Base-by-base conservation (phyloP, 2,888 invertebrate species). In the Horisme vitalbata region DNA sequence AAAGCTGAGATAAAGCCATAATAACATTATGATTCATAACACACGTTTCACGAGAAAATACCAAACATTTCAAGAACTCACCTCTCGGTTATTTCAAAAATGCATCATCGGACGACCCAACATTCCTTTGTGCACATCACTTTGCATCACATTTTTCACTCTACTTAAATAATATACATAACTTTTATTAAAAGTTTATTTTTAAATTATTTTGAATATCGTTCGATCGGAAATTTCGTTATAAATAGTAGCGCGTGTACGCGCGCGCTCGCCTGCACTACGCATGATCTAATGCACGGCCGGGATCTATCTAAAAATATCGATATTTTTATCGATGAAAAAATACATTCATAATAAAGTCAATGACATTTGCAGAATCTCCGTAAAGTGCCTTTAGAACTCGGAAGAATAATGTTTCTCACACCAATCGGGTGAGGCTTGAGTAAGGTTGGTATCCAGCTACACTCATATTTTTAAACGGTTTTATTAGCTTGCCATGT, bases 171-270 rank as follows among this genome's bases (percentile, higher is more conserved):
- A 11, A 26, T 11, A 26, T 33, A 7, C 7, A 11, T 6, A 14
- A 23, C 4, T 21, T 9, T 18, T 24, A 12, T 12, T 20, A 5
- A 24, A 36, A 33, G 43, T 49, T 41, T 28, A 35, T 64, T 66
- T 65, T 63, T 60, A 61, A 63, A 68, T 59, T 61, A 37, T 58
- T 68, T 60, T 61, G 62, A 59, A 65, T 60, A 67, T 45, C 43
- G 55, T 57, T 71, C 62, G 69, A 65, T 74, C 70, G 70, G 65
- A 70, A 71, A 65, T 60, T 50, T 59, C 45, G 56, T 62, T 73
- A 74, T 60, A 71, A 73, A 75, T 77, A 41, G 14, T 2, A 11
- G 45, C 71, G 75, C 69, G 76, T 71, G 71, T 57, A 47, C 45
- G 46, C 45, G 31, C 46, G 33, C 38, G 24, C 41, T 21, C 38